These are phyloP conservation scores for Siphonodentalium dalli DNA, from an alignment of 2,888 invertebrate species.

Conservation along the genomic window DNA sequence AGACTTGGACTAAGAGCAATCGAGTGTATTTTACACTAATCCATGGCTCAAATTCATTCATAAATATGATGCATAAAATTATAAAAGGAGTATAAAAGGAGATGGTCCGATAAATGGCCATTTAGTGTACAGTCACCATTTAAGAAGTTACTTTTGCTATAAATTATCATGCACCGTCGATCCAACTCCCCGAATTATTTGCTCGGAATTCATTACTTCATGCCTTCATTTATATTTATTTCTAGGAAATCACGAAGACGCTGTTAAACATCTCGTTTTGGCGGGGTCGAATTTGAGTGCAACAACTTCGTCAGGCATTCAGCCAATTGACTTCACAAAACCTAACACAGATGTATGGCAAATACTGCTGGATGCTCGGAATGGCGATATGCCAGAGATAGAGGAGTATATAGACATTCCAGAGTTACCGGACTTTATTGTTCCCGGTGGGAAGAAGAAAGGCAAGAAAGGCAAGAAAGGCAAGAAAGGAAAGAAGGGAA, in stretches of 20 bases:
- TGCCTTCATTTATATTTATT: no score
- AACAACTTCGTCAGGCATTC: conserved; percentile 35
- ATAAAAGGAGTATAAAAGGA: no score
- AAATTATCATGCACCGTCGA: no score
- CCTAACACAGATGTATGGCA: conserved; percentile 41
- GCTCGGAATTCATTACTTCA: no score
- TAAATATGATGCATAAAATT: no score
- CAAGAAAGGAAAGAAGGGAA: conserved; percentile 31
- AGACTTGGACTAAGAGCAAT: no score
- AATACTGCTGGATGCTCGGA: conserved; percentile 37
- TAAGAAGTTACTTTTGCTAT: no score
- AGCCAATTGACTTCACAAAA: conserved; percentile 38
- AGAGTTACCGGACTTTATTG: conserved; percentile 41
- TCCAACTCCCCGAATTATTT: no score
- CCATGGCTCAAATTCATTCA: no score
- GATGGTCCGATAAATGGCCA: no score
- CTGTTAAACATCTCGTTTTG: conserved; percentile 45
- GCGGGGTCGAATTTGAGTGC: conserved; percentile 41
- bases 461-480: conserved; percentile 36
- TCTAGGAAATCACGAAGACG: conserved; percentile 43
- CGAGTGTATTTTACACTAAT: no score
- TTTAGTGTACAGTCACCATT: no score
- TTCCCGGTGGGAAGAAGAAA: conserved; percentile 38
- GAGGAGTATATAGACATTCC: conserved; percentile 46
- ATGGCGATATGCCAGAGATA: conserved; percentile 46